Evolutionary conservation across 2,113 vertebrate genomes (phyloP), one percentile per base, ranked within the genome.

Genomic region (Sakesphorus luctuosus): DNA sequence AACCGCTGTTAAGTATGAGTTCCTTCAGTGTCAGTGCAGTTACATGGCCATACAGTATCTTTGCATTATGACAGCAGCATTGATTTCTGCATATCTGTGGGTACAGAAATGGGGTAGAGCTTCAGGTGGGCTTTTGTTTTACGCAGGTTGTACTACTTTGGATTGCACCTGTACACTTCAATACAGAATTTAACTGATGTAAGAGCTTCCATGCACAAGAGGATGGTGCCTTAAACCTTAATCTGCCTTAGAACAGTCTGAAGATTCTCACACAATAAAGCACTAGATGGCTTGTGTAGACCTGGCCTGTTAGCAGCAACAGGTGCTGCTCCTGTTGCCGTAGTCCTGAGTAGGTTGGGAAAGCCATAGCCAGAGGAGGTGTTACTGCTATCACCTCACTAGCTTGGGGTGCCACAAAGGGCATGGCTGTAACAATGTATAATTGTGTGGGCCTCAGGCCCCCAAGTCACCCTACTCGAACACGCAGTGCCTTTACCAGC

Each of bases 51-150:
- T 63, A 44, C 7, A 33, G 13, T 47, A 56, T 23, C 47, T 71
- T 80, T 56, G 18, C 0, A 0, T 71, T 33, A 16, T 35, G 21
- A 23, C 50, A 83, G 53, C n/a, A 36, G 53, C 63, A 20, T 58
- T 81, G 7, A 36, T 87, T 93, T 83, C 25, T 87, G 35, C 87
- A 66, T 15, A 20, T 43, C 26, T 35, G 0, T 68, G 56, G 28
- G 18, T 81, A 65, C 47, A 76, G 71, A 91, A 94, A 21, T 24
- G 38, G 26, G 35, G 10, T 38, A 4, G 40, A 61, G n/a, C 36
- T 80, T 76, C 47, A 56, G 13, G 11, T 74, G n/a, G n/a, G n/a
- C 61, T 72, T 53, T 17, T 24, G 31, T 82, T 91, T 83, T 38
- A 58, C 4, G 5, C 21, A 66, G 18, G 16, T 43, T 69, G 18